phyloP scores from a whole-genome alignment of 2,888 invertebrate species.

The Omphaloscelis lunosa region DNA sequence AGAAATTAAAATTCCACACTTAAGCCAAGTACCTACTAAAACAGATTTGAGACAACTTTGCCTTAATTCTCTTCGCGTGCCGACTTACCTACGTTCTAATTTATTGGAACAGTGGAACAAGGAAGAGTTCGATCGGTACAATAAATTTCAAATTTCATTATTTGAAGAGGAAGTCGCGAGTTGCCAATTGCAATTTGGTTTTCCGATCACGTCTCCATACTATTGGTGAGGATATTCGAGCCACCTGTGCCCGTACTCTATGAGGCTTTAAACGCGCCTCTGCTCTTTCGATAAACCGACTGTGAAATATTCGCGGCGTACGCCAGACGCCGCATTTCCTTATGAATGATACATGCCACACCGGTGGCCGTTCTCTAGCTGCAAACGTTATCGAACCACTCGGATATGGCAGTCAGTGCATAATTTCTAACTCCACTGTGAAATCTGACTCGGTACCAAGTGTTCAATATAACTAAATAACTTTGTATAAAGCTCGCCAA shows the following conservation, averaged over 20 bases:
- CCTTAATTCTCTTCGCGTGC: constrained; percentile 77
- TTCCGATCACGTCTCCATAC: constrained; percentile 89
- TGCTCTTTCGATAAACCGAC: constrained; percentile 88
- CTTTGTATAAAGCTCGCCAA: constrained; percentile 63
- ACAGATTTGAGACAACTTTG: constrained; percentile 72
- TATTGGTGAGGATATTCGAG: constrained; percentile 89
- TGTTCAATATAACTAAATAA: constrained; percentile 65
- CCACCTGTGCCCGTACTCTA: constrained; percentile 89
- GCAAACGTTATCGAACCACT: constrained; percentile 74
- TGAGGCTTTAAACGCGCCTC: constrained; percentile 89
- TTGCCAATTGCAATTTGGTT: constrained; percentile 86
- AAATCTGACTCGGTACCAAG: constrained; percentile 66
- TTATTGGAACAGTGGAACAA: constrained; percentile 83
- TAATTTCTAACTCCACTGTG: constrained; percentile 73
- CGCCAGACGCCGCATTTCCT: constrained; percentile 84
- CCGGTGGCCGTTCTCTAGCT: constrained; percentile 71
- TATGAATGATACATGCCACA: constrained; percentile 89
- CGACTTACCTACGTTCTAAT: constrained; percentile 79
- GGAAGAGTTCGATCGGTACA: constrained; percentile 83
- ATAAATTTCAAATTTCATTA: constrained; percentile 90
- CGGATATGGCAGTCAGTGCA: constrained; percentile 73
- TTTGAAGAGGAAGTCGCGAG: constrained; percentile 89
- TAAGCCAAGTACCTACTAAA: constrained; percentile 67
- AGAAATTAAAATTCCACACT: constrained; percentile 73
- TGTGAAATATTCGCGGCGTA: constrained; percentile 88